Base-by-base conservation (phyloP, 92 coral and sea anemone species). In the Diadumene lineata region DNA sequence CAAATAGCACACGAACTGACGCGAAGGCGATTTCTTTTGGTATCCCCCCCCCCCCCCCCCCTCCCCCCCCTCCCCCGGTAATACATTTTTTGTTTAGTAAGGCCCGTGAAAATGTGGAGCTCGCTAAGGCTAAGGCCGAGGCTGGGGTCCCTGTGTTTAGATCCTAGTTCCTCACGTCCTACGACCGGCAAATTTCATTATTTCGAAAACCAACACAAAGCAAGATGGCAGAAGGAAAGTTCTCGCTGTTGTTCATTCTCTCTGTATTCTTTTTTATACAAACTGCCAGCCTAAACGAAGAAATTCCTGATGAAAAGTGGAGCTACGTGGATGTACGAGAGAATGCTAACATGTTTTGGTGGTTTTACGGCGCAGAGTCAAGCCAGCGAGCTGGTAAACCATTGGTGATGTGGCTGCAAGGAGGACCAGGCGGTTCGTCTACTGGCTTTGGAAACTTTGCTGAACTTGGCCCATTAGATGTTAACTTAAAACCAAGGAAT, bases 391-490 rank as follows among this genome's bases (percentile, higher is more conserved):
- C 66, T 0, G 56, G 79, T 21, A 83, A 78, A 69, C 98, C 98
- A 9, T 82, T 94, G 32, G 65, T 94, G 25, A 80, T 94, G 97
- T 94, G 98, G 98, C 85, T 94, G 0, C 98, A 94, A 70, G 98
- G 98, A 28, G 98, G 98, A 0, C 98, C 98, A 0, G 98, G 98
- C 9, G 98, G 84, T 4, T 94, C 98, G 19, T 89, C 94, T 1
- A 88, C 98, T 10, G 98, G 98, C 7, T 93, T 73, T 82, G 98
- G 98, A 32, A 94, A 94, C 74, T 94, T 94, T 50, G 91, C 64
- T 75, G 98, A 94, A 70, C 83, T 94, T 28, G 98, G 98, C 31
- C 98, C 98, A 4, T 84, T 79, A 64, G 89, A 92, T 65, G 91
- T 86, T 31, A 80, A 94, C 48, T 83, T 92, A 4, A 91, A 79